Evolutionary conservation across 2,888 invertebrate genomes (phyloP).

Genomic region (Lycophotia porphyrea): DNA sequence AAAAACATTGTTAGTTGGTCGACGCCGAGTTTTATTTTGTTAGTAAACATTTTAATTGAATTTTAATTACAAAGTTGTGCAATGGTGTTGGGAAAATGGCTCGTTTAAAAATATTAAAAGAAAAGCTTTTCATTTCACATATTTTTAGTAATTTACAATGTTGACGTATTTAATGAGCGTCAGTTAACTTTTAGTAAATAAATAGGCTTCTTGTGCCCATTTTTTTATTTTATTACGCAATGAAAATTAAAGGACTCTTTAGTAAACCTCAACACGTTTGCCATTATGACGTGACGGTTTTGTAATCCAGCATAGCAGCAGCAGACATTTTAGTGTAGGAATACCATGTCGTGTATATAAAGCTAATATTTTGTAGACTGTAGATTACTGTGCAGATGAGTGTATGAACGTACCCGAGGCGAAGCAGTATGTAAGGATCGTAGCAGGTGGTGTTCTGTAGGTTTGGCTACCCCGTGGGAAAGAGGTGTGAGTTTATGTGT

Average conservation of each 20-base stretch:
- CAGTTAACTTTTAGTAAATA: too few species aligned
- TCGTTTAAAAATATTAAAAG: not conserved
- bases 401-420: too few species aligned
- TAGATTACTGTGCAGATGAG: too few species aligned
- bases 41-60: conserved; percentile 4
- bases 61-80: conserved; percentile 21
- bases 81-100: not conserved
- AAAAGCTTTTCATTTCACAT: not conserved
- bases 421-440: too few species aligned
- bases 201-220: not conserved
- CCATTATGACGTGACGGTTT: not conserved
- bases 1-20: conserved; percentile 10
- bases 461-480: too few species aligned
- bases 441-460: too few species aligned
- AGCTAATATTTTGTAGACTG: not conserved
- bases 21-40: conserved; percentile 2
- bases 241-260: not conserved
- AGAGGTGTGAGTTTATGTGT: too few species aligned
- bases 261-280: not conserved
- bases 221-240: not conserved
- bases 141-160: not conserved
- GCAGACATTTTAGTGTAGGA: not conserved
- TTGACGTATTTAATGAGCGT: not conserved
- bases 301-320: not conserved
- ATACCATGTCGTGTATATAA: not conserved